Base-by-base conservation (phyloP, 92 coral and sea anemone species). In the Zoanthus solanderi region DNA sequence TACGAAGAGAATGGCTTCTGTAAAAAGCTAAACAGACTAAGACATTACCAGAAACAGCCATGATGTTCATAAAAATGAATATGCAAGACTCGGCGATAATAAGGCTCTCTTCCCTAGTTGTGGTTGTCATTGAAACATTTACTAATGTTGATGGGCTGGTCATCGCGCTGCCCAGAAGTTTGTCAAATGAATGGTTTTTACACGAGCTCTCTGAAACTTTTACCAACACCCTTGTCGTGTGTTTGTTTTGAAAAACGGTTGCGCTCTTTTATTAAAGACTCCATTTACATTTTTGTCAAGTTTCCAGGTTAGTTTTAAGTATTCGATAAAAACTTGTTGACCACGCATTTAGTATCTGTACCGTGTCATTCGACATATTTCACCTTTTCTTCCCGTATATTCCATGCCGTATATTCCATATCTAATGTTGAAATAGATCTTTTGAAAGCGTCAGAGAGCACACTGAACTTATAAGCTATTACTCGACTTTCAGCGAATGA, bases 11-110 rank as follows among this genome's bases (percentile, higher is more conserved):
- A 76, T 57, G 50, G n/a, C 60, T 76, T 76, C 63, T 76, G 80
- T 76, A 28, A 28, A 76, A 76, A 11, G 80, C 80, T 23, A 76
- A 50, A 29, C 80, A 76, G 50, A 76, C 63, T 53, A 76, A 76
- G 3, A 28, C 1, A 63, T 76, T 76, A 13, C 80, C 80, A 13
- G 48, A 76, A 4, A 76, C 63, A 30, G 80, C 80, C 23, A 30
- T 9, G 13, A 23, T 15, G 50, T 76, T 53, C 63, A 76, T 76
- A 48, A 28, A 15, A 14, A 76, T 30, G 17, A 76, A 76, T 18
- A 76, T 76, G 80, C 80, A 76, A 42, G 48, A 34, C 18, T 76
- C 80, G n/a, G 65, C 44, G 18, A 52, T 13, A 29, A 76, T 9
- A 28, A 50, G 42, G 9, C 80, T 23, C 44, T 9, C 37, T 23